These are phyloP conservation scores for Diacarnus erythraeanus DNA, from an alignment of 37 sponge, comb jelly and placozoan species.

Conservation along the genomic window DNA sequence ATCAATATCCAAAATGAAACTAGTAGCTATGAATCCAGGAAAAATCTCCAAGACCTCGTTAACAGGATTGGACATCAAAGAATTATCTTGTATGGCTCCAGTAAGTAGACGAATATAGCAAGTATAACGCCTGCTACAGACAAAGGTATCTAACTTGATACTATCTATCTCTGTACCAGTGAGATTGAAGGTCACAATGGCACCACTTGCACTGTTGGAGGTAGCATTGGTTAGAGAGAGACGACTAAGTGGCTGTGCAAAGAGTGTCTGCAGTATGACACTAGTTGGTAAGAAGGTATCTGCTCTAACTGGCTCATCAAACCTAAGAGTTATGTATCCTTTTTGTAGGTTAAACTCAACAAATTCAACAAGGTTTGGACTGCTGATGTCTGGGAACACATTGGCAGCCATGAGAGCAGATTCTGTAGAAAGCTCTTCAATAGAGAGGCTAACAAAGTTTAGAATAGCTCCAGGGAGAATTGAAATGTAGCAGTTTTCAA, in stretches of 20 bases:
- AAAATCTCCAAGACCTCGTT: background rate
- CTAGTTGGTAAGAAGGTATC: constrained; percentile 50
- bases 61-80: constrained; percentile 37
- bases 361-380: constrained; percentile 59
- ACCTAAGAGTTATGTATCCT: constrained; percentile 58
- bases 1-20: constrained; percentile 58
- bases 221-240: constrained; percentile 49
- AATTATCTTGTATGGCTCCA: constrained; percentile 46
- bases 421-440: constrained; percentile 33
- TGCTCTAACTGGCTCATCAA: constrained; percentile 76
- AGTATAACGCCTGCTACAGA: constrained; percentile 73
- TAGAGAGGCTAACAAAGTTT: constrained; percentile 28
- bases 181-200: constrained; percentile 46
- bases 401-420: constrained; percentile 49
- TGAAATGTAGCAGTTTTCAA: constrained; percentile 61
- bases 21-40: constrained; percentile 54
- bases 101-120: constrained; percentile 65
- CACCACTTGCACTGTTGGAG: constrained; percentile 8
- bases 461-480: constrained; percentile 24
- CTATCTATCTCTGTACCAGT: constrained; percentile 37
- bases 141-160: constrained; percentile 57
- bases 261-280: constrained; percentile 63
- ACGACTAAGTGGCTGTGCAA: constrained; percentile 29
- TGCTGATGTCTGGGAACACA: constrained; percentile 43
- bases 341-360: constrained; percentile 61